A percentile compares a stretch with the other conserved stretches of the same genome.
phyloP scores from a whole-genome alignment of 2,113 vertebrate species.

The Aptenodytes patagonicus region DNA sequence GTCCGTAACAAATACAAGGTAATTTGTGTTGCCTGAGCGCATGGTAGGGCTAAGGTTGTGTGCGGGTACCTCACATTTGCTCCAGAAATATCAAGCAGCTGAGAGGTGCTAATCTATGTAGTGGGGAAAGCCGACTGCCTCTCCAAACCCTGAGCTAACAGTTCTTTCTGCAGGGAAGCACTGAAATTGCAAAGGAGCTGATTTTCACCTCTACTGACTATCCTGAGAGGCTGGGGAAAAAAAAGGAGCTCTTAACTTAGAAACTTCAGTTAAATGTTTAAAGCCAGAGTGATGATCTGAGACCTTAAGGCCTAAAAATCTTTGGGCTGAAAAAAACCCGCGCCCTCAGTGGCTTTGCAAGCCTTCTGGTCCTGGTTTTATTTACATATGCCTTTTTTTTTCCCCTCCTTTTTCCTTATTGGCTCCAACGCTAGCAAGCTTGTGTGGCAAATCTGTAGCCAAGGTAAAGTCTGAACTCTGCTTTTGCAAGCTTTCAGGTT shows the following conservation, averaged over 20 bases:
- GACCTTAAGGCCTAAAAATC: neutral
- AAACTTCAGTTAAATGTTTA: neutral
- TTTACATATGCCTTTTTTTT: neutral
- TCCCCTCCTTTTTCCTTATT: neutral
- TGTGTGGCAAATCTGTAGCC: neutral
- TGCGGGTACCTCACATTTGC: neutral
- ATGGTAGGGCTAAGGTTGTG: neutral
- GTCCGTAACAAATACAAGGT: neutral
- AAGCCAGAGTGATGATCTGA: neutral
- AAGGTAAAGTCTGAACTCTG: neutral
- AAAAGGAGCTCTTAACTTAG: neutral
- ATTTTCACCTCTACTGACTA: neutral
- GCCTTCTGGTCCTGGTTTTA: neutral
- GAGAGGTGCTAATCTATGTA: neutral
- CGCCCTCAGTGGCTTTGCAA: neutral
- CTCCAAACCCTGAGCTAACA: neutral
- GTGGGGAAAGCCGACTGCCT: neutral
- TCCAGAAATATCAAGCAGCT: neutral
- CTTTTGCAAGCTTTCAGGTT: neutral
- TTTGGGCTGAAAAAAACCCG: accelerated
- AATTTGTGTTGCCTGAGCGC: neutral
- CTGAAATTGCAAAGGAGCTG: neutral
- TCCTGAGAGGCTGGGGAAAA: neutral
- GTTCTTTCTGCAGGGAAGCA: neutral
- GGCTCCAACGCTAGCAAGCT: neutral